Evolutionary conservation across 2,888 invertebrate species (phyloP).

Genomic region (Arenicola marina): DNA sequence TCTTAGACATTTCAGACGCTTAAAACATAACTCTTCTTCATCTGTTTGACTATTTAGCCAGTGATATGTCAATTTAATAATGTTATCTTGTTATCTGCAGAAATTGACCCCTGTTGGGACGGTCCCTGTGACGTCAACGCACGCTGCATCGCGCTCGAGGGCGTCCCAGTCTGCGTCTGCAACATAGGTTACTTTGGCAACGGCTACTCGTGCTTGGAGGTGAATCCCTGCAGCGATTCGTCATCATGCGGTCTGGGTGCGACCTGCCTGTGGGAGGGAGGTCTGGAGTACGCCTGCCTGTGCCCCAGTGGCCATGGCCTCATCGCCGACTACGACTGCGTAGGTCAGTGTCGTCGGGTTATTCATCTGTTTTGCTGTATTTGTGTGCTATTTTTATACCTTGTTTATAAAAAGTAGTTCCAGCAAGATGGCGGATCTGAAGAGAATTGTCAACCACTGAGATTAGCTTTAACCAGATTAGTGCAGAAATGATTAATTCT

Average conservation of each 20-base stretch:
- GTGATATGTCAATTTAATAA: too few species aligned
- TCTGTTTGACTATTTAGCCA: too few species aligned
- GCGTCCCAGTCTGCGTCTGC: constrained; percentile 4
- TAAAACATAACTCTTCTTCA: too few species aligned
- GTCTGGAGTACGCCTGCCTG: constrained; percentile 81
- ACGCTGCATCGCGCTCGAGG: not conserved
- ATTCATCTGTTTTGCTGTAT: too few species aligned
- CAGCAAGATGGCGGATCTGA: too few species aligned
- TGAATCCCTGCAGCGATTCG: constrained; percentile 3
- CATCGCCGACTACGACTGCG: constrained; percentile 10
- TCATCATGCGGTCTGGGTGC: constrained; percentile 62
- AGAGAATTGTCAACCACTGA: too few species aligned
- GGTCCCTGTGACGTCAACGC: constrained; percentile 12
- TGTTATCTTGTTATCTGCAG: not conserved
- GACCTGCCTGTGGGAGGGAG: constrained; percentile 85
- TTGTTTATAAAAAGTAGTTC: too few species aligned
- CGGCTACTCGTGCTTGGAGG: constrained; percentile 31
- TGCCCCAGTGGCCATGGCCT: constrained; percentile 67
- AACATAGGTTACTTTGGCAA: constrained; percentile 8
- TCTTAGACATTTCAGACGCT: too few species aligned
- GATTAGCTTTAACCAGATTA: too few species aligned
- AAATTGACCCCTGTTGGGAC: constrained; percentile 4
- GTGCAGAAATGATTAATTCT: too few species aligned
- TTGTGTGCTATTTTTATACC: too few species aligned
- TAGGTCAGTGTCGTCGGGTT: constrained; percentile 15